Conservation (phyloP, 2,113 vertebrate genomes). For the Sebastes fasciatus region DNA sequence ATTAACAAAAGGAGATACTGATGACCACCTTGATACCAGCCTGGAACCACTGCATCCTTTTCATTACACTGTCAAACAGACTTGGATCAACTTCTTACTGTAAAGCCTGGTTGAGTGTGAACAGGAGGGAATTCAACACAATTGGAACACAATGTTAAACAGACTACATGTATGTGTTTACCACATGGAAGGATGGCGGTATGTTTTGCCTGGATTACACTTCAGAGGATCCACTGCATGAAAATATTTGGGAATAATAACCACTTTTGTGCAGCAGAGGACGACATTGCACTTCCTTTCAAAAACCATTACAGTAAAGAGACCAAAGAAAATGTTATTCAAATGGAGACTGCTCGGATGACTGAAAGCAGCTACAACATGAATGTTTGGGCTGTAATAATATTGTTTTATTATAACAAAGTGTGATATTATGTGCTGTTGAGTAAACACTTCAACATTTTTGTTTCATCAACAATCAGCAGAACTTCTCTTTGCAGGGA, state of each 20-base stretch:
- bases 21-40: not conserved
- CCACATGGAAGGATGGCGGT: not conserved
- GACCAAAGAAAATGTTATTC: not conserved
- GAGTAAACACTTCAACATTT: not conserved
- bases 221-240: not conserved
- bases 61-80: not conserved
- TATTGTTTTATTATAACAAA: not conserved
- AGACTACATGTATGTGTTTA: not conserved
- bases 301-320: not conserved
- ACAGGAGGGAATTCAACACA: not conserved
- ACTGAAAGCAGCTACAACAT: not conserved
- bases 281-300: slow-evolving; percentile 40
- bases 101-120: not conserved
- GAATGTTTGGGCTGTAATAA: not conserved
- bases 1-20: not conserved
- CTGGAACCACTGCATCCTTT: not conserved
- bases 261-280: slow-evolving; percentile 54
- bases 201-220: not conserved
- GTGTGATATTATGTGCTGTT: not conserved
- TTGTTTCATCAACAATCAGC: not conserved
- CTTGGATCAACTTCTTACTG: not conserved
- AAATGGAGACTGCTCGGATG: not conserved
- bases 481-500: not conserved
- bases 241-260: not conserved
- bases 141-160: not conserved